These are phyloP conservation scores for Choloepus didactylus DNA, from an alignment of 2,797 vertebrate genomes.

Conservation along the genomic window DNA sequence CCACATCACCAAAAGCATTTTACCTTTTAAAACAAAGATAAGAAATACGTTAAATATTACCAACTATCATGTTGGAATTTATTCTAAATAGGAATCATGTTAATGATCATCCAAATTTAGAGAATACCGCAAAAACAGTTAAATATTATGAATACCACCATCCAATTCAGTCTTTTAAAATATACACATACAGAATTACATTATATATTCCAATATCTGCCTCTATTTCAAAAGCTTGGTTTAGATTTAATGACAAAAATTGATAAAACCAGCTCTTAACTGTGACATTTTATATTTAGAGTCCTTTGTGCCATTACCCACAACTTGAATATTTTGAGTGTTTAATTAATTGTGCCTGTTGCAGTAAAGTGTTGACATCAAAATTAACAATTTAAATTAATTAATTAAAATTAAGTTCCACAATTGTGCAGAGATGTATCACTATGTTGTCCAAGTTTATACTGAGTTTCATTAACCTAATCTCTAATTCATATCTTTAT, in stretches of 20 bases:
- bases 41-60: slow-evolving; percentile 47
- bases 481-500: background rate
- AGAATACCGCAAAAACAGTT: background rate
- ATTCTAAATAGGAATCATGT: slow-evolving; percentile 9
- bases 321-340: slow-evolving; percentile 22
- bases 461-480: background rate
- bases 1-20: slow-evolving; percentile 49
- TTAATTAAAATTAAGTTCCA: background rate
- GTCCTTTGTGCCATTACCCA: background rate
- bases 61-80: slow-evolving; percentile 19
- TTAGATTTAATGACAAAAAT: slow-evolving; percentile 22
- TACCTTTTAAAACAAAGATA: background rate
- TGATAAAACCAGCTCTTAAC: slow-evolving; percentile 10
- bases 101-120: slow-evolving; percentile 16
- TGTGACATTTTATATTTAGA: slow-evolving; percentile 31
- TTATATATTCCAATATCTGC: slow-evolving; percentile 7
- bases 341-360: background rate
- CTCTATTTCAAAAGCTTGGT: slow-evolving; percentile 29
- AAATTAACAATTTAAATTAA: background rate
- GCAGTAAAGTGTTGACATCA: background rate
- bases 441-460: background rate
- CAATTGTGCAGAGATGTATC: background rate
- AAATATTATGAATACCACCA: background rate
- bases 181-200: background rate
- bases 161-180: slow-evolving; percentile 5